phyloP scores from a whole-genome alignment of 2,797 vertebrate genomes.

The Apodemus agrarius region DNA sequence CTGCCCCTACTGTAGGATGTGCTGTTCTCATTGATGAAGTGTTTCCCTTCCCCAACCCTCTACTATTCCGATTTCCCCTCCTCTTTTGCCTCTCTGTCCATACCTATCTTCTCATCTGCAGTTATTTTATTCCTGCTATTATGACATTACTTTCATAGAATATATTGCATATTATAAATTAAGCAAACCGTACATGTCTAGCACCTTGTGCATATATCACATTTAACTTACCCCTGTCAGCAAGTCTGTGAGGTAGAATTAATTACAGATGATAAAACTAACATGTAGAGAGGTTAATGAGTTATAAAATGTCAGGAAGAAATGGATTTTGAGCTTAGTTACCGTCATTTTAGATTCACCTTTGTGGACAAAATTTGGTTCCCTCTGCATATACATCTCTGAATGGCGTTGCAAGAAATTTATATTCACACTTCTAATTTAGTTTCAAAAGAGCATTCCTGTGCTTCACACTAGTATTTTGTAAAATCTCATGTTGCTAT shows the following conservation, averaged over 20 bases:
- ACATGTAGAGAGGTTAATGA: neutral
- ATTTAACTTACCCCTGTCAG: neutral
- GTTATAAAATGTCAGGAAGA: neutral
- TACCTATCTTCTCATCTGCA: neutral
- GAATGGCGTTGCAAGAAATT: neutral
- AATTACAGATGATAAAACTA: neutral
- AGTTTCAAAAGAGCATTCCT: neutral
- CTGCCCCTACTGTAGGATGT: neutral
- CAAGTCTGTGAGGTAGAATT: neutral
- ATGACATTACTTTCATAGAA: neutral
- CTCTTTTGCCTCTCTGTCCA: neutral
- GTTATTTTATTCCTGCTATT: neutral
- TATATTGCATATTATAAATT: neutral
- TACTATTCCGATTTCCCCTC: too few species aligned
- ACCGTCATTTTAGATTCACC: neutral
- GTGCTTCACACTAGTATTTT: neutral
- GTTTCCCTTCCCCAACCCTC: accelerated
- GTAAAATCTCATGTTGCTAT: neutral
- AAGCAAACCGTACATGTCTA: neutral
- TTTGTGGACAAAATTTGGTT: neutral
- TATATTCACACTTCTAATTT: neutral
- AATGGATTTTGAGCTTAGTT: neutral
- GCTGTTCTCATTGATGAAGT: neutral
- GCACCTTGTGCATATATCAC: neutral
- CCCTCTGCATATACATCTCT: neutral